Evolutionary conservation across 2,888 invertebrate genomes (phyloP).

Genomic region (Dorcus parallelipipedus): DNA sequence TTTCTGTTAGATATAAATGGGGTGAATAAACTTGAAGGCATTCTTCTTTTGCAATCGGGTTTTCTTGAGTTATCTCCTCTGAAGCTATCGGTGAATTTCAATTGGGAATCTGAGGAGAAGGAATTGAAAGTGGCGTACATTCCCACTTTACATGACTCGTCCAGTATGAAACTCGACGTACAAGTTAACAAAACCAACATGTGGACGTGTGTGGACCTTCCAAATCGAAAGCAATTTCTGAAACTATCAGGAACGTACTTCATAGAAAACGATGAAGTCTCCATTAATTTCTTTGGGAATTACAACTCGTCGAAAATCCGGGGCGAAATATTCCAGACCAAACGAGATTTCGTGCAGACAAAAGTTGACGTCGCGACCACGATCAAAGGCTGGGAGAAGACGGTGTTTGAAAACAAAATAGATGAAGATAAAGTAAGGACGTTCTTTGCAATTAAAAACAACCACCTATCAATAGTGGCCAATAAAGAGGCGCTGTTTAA

Average conservation of each 20-base stretch:
- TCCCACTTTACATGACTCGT: background rate
- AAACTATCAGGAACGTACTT: background rate
- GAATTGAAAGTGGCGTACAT: background rate
- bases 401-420: constrained; percentile 18
- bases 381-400: constrained; percentile 20
- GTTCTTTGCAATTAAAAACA: constrained; percentile 16
- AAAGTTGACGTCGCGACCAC: constrained; percentile 20
- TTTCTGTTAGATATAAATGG: background rate
- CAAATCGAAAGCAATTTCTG: constrained; percentile 9
- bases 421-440: constrained; percentile 20
- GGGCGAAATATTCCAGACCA: constrained; percentile 2
- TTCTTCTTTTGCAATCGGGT: background rate
- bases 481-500: constrained; percentile 18
- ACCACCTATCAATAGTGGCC: constrained; percentile 14
- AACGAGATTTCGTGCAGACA: constrained; percentile 13
- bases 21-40: background rate
- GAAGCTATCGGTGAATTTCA: background rate
- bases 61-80: background rate
- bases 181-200: background rate
- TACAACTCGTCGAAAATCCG: background rate
- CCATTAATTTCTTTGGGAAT: background rate
- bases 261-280: background rate
- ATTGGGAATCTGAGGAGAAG: constrained; percentile 6
- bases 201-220: constrained; percentile 19
- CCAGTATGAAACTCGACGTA: background rate